These are phyloP conservation scores for Falco concolor DNA, from an alignment of 2,797 vertebrate species.

Conservation along the genomic window DNA sequence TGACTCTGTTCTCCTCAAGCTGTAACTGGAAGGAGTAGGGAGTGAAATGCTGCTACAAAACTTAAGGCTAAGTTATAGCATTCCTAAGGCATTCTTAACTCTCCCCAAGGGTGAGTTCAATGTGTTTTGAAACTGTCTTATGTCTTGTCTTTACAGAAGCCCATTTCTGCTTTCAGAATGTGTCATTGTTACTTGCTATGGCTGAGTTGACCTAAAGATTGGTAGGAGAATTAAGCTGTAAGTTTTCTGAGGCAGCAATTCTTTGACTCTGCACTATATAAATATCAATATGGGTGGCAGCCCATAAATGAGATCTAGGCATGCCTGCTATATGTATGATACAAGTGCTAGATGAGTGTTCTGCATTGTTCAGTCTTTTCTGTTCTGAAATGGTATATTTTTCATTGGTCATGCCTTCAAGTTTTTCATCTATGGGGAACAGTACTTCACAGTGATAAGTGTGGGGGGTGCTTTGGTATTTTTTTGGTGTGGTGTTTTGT, in stretches of 20 bases:
- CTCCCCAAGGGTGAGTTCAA: neutral
- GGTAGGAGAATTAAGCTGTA: slow-evolving; percentile 18
- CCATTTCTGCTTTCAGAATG: neutral
- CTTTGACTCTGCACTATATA: neutral
- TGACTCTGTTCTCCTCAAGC: neutral
- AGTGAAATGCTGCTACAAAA: neutral
- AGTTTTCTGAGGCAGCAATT: neutral
- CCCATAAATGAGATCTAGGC: neutral
- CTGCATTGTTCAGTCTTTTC: neutral
- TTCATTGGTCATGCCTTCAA: neutral
- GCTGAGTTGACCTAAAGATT: neutral
- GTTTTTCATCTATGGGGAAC: neutral
- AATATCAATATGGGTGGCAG: slow-evolving; percentile 35
- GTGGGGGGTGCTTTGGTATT: too few relatives aligned
- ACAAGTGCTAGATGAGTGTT: neutral
- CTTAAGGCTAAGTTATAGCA: neutral
- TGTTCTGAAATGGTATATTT: neutral
- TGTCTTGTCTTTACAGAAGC: neutral
- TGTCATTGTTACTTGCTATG: neutral
- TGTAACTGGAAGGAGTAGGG: neutral
- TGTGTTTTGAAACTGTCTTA: neutral
- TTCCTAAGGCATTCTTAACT: neutral
- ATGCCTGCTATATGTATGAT: neutral
- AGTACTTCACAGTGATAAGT: neutral
- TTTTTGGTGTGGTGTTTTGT: neutral